phyloP scores from a whole-genome alignment of 2,113 vertebrate genomes.

The Tyto alba region DNA sequence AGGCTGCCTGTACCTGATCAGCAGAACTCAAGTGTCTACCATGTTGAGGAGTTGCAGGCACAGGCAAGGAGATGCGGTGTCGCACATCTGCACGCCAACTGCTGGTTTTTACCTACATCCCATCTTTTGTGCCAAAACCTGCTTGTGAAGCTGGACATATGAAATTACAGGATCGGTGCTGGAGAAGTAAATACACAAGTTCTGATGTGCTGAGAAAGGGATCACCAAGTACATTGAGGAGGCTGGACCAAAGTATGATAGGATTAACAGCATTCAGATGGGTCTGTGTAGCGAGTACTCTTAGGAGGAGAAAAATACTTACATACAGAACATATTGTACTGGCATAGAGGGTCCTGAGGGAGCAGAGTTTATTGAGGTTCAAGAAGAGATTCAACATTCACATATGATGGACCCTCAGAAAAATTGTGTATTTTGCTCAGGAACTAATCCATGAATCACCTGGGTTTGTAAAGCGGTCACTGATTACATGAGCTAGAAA shows the following conservation, averaged over 20 bases:
- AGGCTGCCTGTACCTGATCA: not conserved
- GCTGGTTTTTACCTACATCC: not conserved
- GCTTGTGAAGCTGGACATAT: not conserved
- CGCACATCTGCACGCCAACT: not conserved
- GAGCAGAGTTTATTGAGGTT: not conserved
- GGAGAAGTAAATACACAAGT: not conserved
- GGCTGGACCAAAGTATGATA: not conserved
- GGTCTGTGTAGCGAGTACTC: not conserved
- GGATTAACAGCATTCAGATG: not conserved
- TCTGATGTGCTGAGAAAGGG: not conserved
- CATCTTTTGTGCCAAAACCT: not conserved
- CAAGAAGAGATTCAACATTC: not conserved
- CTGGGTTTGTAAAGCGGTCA: not conserved
- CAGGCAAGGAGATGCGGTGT: not conserved
- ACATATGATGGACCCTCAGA: not conserved
- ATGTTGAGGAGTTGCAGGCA: not conserved
- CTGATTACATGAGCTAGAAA: not conserved
- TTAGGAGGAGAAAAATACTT: not conserved
- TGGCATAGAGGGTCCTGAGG: not conserved
- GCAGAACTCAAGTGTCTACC: too few species aligned
- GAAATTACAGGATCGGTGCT: not conserved
- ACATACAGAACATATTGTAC: fast-evolving
- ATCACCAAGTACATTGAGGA: not conserved
- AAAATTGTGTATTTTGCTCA: not conserved
- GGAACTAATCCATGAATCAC: not conserved